These are phyloP conservation scores for Nymphalis polychloros DNA, from an alignment of 2,888 invertebrate species.

Conservation along the genomic window DNA sequence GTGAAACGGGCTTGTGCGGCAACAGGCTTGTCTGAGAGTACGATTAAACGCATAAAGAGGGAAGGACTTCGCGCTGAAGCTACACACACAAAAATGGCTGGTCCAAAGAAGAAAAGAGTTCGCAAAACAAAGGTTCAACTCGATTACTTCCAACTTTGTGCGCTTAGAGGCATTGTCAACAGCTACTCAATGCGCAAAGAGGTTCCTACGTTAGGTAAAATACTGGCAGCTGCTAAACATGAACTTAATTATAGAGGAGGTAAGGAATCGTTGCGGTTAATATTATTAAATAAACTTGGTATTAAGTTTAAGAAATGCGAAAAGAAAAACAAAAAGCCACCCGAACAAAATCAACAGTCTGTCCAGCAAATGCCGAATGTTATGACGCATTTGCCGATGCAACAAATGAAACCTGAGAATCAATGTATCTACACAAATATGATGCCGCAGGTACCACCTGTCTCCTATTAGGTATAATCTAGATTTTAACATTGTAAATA, in stretches of 20 bases:
- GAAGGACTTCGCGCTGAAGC: slow-evolving; percentile 72
- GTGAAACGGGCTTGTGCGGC: slow-evolving; percentile 74
- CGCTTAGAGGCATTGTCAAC: slow-evolving; percentile 70
- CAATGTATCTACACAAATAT: slow-evolving; percentile 70
- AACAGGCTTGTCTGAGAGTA: slow-evolving; percentile 72
- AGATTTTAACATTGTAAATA: slow-evolving; percentile 10
- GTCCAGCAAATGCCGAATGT: slow-evolving; percentile 47
- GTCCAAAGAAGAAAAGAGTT: slow-evolving; percentile 72
- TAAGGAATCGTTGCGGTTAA: slow-evolving; percentile 71
- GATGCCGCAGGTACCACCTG: slow-evolving; percentile 72
- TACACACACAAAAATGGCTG: slow-evolving; percentile 72
- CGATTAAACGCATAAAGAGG: slow-evolving; percentile 72
- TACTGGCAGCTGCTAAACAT: slow-evolving; percentile 68
- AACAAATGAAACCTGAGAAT: slow-evolving; percentile 61
- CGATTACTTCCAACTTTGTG: slow-evolving; percentile 72
- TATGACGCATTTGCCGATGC: slow-evolving; percentile 48
- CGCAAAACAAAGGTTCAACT: slow-evolving; percentile 74
- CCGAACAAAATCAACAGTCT: slow-evolving; percentile 50
- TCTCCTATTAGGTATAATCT: slow-evolving; percentile 56
- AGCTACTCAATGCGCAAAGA: slow-evolving; percentile 71
- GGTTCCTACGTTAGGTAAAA: slow-evolving; percentile 72
- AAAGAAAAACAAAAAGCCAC: slow-evolving; percentile 72
- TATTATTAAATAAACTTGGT: slow-evolving; percentile 71
- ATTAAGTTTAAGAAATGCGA: slow-evolving; percentile 78
- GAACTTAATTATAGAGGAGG: slow-evolving; percentile 72